Percentiles rank a stretch among this genome's conserved stretches.
These are phyloP conservation scores for Chaetoderma sp. DNA, from an alignment of 2,888 invertebrate genomes.

Conservation along the genomic window DNA sequence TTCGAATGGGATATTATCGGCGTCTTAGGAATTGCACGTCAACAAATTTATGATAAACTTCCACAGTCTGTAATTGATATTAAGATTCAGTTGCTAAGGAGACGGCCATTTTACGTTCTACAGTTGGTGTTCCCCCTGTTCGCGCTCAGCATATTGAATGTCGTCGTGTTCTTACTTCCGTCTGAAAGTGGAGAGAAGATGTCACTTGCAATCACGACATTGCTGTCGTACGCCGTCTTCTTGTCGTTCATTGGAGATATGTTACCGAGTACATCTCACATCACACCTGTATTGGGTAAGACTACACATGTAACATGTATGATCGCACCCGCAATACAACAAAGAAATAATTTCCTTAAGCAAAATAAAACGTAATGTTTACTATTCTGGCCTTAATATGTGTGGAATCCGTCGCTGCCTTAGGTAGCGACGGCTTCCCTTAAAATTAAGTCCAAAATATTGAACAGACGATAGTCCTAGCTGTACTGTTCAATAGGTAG, in stretches of 20 bases:
- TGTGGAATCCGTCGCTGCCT: too few relatives aligned
- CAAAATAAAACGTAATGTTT: too few relatives aligned
- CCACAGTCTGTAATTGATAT: neutral
- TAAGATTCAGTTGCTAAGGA: neutral
- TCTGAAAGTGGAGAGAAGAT: conserved; percentile 31
- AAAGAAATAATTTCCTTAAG: too few relatives aligned
- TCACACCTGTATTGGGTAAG: neutral
- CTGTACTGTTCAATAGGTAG: too few relatives aligned
- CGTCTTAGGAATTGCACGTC: neutral
- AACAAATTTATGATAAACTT: neutral
- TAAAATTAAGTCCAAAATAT: too few relatives aligned
- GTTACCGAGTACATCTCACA: neutral
- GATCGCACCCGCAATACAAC: too few relatives aligned
- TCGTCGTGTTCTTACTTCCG: conserved; percentile 21
- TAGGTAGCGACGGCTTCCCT: too few relatives aligned
- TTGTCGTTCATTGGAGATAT: neutral
- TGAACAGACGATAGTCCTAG: too few relatives aligned
- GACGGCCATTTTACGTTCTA: neutral
- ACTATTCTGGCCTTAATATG: too few relatives aligned
- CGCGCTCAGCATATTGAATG: conserved; percentile 2
- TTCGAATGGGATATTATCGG: neutral
- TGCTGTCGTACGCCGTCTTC: conserved; percentile 30
- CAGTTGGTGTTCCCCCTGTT: neutral
- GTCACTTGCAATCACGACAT: conserved; percentile 28
- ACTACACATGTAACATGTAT: too few relatives aligned